Evolutionary conservation across 2,797 vertebrate genomes (phyloP).

Genomic region (Hozukius guyotensis): DNA sequence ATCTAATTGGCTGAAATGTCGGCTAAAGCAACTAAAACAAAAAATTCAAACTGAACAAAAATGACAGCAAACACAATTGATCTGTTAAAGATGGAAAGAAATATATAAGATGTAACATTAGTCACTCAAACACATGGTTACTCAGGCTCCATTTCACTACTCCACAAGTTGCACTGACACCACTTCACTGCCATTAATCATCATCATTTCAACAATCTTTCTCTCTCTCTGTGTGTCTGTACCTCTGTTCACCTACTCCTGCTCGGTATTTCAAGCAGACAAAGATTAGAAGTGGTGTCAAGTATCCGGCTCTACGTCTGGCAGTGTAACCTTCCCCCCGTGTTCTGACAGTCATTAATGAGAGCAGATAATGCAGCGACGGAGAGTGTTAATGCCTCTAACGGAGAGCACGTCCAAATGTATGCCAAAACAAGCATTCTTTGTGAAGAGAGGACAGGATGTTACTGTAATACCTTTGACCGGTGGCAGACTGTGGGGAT

Average conservation of each 20-base stretch:
- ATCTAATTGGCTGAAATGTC: neutral
- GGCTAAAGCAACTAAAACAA: neutral
- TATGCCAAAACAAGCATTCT: conserved; percentile 67
- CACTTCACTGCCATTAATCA: conserved; percentile 36
- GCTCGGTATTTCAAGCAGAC: conserved; percentile 47
- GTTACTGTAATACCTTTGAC: conserved; percentile 63
- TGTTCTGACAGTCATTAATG: conserved; percentile 70
- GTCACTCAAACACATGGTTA: conserved; percentile 2
- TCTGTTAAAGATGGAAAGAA: neutral
- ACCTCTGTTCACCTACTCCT: conserved; percentile 35
- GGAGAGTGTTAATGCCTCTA: conserved; percentile 55
- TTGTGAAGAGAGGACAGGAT: conserved; percentile 63
- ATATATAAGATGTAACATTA: neutral
- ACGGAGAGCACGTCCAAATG: conserved; percentile 50
- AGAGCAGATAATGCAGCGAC: conserved; percentile 51
- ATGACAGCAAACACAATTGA: neutral
- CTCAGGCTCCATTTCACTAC: conserved; percentile 5
- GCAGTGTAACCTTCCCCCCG: conserved; percentile 31
- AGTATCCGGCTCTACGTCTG: conserved; percentile 54
- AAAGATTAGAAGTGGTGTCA: conserved; percentile 66
- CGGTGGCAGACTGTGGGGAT: conserved; percentile 58
- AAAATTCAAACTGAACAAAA: neutral
- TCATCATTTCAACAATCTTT: conserved; percentile 35
- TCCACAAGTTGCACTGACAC: conserved; percentile 16
- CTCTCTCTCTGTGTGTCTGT: conserved; percentile 10